Conservation (phyloP, 2,888 invertebrate species). For the Nezara viridula region DNA sequence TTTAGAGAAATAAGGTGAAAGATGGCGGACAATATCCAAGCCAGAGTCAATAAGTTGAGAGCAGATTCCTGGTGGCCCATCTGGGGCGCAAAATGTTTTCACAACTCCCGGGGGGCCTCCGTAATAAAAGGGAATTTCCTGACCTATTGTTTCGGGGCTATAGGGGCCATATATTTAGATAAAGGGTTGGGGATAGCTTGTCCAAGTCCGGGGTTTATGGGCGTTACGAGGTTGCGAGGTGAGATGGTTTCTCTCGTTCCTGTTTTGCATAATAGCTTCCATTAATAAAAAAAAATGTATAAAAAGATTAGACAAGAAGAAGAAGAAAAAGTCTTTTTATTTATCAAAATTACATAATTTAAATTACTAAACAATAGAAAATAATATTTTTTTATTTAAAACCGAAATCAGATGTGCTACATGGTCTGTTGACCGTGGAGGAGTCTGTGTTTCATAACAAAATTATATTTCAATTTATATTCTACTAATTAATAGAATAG, state of each 20-base stretch:
- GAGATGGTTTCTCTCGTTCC: not conserved
- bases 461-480: too few relatives aligned
- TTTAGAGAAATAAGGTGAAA: not conserved
- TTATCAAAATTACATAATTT: too few relatives aligned
- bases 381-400: too few relatives aligned
- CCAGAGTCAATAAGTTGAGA: not conserved
- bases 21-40: not conserved
- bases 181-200: not conserved
- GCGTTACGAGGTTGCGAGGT: not conserved
- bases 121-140: constrained; percentile 11
- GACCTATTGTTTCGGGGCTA: constrained; percentile 16
- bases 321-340: too few relatives aligned
- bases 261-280: not conserved
- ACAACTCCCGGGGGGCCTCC: not conserved
- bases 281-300: too few relatives aligned
- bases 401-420: too few relatives aligned
- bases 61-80: not conserved
- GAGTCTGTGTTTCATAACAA: too few relatives aligned
- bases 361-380: too few relatives aligned
- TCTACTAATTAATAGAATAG: too few relatives aligned
- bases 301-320: too few relatives aligned
- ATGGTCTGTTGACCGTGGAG: too few relatives aligned
- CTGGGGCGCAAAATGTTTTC: not conserved
- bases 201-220: not conserved
- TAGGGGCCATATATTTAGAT: constrained; percentile 7